Base-by-base conservation (phyloP, 2,888 invertebrate genomes). In the Pseudanteris insignis region DNA sequence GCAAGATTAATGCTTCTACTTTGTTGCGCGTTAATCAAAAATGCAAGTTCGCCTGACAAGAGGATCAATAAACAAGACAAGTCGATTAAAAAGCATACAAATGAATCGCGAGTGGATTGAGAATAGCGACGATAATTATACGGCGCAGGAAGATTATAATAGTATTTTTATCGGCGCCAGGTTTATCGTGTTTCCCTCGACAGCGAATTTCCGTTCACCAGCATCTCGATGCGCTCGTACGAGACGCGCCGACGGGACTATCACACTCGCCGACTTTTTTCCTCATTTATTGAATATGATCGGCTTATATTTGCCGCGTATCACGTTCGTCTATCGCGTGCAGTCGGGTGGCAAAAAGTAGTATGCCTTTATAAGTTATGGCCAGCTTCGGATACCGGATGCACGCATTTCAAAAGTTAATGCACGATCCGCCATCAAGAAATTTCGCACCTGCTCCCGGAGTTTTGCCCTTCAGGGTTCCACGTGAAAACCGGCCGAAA, bases 351-450 rank as follows among this genome's bases (percentile, higher is more conserved):
- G 54, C 58, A 61, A 58, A 61, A 64, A 64, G 47, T 55, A 58
- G 54, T 54, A 50, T 48, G 60, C 62, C 55, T 62, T 57, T 48
- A 55, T 64, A 65, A 65, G 62, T 65, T 64, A 64, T 64, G 61
- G 51, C 41, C 62, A 65, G 59, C 55, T 41, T 65, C 62, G 30
- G 55, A 65, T 65, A 65, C 62, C 64, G 65, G 65, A 65, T 65
- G 59, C 59, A 64, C 64, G 62, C 64, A 44, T 64, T 64, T 64
- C 64, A 64, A 62, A 64, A 64, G 64, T 64, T 64, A 62, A 64
- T 64, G 55, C 64, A 64, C 64, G 64, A 64, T 62, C 62, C 51
- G 51, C 38, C 61, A 62, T 64, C 59, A 59, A 62, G 62, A 64
- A 64, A 64, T 62, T 64, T 62, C 62, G 59, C 64, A 64, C 64